A percentile compares a stretch with the other conserved stretches of the same genome.
Evolutionary conservation across 2,888 invertebrate species (phyloP).

Genomic region (Thysanoteuthis rhombus): DNA sequence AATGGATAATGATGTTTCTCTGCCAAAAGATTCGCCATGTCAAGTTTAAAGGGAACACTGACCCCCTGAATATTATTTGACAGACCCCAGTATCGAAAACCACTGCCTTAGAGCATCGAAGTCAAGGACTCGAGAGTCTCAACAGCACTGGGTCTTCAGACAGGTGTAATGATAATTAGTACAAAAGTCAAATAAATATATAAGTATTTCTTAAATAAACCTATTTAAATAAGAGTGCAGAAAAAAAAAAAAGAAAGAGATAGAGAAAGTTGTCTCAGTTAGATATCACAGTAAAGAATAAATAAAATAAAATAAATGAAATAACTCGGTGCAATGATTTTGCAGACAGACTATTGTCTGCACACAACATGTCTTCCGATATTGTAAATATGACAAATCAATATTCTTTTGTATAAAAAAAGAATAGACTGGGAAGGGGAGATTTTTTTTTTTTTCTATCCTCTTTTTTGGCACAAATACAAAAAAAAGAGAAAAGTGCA

Average conservation of each 20-base stretch:
- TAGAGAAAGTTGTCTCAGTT: not conserved
- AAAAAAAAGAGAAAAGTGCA: not conserved
- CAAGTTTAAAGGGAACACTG: too few relatives aligned
- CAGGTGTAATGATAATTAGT: not conserved
- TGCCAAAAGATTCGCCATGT: too few relatives aligned
- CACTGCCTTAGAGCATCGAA: not conserved
- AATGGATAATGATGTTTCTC: too few relatives aligned
- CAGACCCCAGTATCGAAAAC: too few relatives aligned
- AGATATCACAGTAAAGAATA: too few relatives aligned
- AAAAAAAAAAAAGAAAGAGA: not conserved
- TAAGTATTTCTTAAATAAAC: not conserved
- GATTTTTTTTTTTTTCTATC: not conserved
- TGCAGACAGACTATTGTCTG: constrained; percentile 12
- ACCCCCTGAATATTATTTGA: too few relatives aligned
- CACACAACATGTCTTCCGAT: not conserved
- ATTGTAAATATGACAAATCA: constrained; percentile 12
- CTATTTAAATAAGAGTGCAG: not conserved
- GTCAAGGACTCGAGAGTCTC: not conserved
- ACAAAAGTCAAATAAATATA: not conserved
- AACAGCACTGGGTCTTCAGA: not conserved
- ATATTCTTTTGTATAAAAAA: not conserved
- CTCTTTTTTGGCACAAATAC: not conserved
- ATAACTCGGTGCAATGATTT: not conserved
- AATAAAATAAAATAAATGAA: not conserved
- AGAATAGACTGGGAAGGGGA: not conserved